Base-by-base conservation (phyloP, 2,113 vertebrate genomes). In the Myodes glareolus region DNA sequence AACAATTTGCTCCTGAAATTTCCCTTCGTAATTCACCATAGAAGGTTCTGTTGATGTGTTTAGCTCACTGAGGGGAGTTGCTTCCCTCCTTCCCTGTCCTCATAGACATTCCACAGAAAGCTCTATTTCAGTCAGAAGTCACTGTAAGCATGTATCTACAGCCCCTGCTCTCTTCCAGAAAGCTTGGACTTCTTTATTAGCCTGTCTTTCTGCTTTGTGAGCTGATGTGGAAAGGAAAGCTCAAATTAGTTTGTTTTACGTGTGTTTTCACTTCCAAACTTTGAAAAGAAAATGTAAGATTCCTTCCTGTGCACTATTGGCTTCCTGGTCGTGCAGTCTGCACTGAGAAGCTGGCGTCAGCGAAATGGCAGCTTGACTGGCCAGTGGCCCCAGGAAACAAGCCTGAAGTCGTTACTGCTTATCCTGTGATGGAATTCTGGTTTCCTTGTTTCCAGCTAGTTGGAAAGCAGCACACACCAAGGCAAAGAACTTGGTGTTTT, bases 211-310 rank as follows among this genome's bases (percentile, higher is more conserved):
- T 92, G 86, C 68, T 63, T 47, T 61, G 13, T 77, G 86, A 80
- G 87, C 93, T n/a, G 16, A 39, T 25, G 10, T 68, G 23, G 67
- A 68, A 88, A 93, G 94, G 65, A 91, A 31, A 81, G 90, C 95
- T 89, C n/a, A 21, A 27, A 75, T 84, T 77, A 23, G 61, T 73
- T 70, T 73, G 67, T 88, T 96, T 93, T 94, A 91, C 36, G 89
- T 94, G 87, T 84, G 84, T 91, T 97, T 95, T 86, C 92, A 16
- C 45, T 86, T 90, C 72, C 42, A 58, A 9, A 75, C 80, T 87
- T 80, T 92, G 96, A 84, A 72, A 52, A 84, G 90, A 78, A 94
- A 68, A 77, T 39, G 63, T 82, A 88, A 42, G 87, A 52, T 31
- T 92, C 86, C 84, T 80, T 81, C 77, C 87, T 73, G 47, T 70